phyloP scores from a whole-genome alignment of 2,888 invertebrate species.

The Byasa hedistus region DNA sequence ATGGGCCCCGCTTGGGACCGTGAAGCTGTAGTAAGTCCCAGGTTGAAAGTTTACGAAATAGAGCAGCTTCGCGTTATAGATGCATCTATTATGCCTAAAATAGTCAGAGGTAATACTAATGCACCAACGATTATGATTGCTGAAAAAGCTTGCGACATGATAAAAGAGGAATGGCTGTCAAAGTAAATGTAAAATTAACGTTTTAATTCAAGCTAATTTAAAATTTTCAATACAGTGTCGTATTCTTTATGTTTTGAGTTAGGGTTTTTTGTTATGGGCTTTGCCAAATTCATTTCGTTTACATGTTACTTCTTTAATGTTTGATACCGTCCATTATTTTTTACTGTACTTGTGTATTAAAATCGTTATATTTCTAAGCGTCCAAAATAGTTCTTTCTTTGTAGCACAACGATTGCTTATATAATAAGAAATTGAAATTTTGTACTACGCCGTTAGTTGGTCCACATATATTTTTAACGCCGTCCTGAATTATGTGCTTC shows the following conservation, averaged over 20 bases:
- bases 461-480: no score
- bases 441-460: no score
- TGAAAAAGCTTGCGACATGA: constrained; percentile 89
- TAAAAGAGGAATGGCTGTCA: constrained; percentile 80
- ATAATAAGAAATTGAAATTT: no score
- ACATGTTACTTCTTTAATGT: no score
- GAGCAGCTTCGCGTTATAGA: constrained; percentile 83
- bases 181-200: background rate
- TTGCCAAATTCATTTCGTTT: no score
- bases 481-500: no score
- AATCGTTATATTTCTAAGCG: no score
- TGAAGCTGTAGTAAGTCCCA: constrained; percentile 83
- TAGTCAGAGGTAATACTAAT: constrained; percentile 87
- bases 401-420: no score
- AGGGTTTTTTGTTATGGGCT: no score
- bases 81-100: constrained; percentile 83
- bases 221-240: background rate
- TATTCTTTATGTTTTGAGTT: background rate
- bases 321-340: no score
- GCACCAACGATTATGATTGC: constrained; percentile 92
- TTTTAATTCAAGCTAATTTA: background rate
- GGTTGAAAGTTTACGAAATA: constrained; percentile 82
- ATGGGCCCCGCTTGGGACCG: constrained; percentile 83
- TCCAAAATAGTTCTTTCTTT: no score
- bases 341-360: no score